Conservation (phyloP, 1,140 invertebrate species). For the Lepidurus arcticus region DNA sequence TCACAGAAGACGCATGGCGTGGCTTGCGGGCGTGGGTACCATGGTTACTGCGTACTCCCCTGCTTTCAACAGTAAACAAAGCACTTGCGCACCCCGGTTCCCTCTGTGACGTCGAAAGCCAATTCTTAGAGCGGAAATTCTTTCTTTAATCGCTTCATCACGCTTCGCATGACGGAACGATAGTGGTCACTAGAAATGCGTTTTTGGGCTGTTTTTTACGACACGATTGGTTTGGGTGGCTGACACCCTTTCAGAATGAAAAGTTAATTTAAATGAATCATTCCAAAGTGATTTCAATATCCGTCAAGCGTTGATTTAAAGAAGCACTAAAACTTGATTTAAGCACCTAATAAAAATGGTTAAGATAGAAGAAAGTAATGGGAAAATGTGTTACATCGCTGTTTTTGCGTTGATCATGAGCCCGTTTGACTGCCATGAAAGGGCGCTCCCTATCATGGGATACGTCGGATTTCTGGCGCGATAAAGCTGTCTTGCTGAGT, state of each 20-base stretch:
- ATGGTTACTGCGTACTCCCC: too few relatives aligned
- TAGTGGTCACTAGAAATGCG: too few relatives aligned
- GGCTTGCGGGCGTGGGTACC: neutral
- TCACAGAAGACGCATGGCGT: neutral
- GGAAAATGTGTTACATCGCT: neutral
- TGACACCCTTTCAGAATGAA: neutral
- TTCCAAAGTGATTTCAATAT: neutral
- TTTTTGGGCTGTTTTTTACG: neutral
- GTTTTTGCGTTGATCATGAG: constrained; percentile 50
- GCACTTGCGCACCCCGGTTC: too few relatives aligned
- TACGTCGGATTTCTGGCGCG: constrained; percentile 47
- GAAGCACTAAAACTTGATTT: neutral
- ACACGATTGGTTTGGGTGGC: neutral
- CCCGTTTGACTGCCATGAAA: constrained; percentile 57
- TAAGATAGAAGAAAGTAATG: neutral
- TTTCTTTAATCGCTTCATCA: too few relatives aligned
- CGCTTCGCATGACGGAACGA: too few relatives aligned
- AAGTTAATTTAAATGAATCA: neutral
- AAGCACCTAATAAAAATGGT: neutral
- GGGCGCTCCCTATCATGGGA: constrained; percentile 54
- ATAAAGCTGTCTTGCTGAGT: constrained; percentile 43
- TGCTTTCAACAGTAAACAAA: too few relatives aligned
- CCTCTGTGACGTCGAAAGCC: too few relatives aligned
- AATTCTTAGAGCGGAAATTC: too few relatives aligned
- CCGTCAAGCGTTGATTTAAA: too few relatives aligned